Evolutionary conservation across 2,888 invertebrate genomes (phyloP), one percentile per base, ranked within the genome.

Genomic region (Operophtera brumata): DNA sequence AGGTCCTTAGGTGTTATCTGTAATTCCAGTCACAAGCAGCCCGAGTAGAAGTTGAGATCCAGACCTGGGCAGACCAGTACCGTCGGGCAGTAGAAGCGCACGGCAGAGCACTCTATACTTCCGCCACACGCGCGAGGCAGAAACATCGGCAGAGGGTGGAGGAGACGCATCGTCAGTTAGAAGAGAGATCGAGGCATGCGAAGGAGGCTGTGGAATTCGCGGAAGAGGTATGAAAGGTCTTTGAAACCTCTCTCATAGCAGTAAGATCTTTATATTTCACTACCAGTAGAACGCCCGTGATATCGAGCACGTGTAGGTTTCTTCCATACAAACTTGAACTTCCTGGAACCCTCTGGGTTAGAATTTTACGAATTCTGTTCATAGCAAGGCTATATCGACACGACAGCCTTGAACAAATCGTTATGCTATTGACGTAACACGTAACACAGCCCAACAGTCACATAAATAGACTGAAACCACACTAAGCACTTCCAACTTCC

Each of bases 51-150:
- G 80, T 82, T 0, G 93, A 94, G 65, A 92, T 95, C 25, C 93
- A 93, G 57, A 75, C 84, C n/a, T 94, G 93, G 84, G 91, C 93
- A 60, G 91, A 91, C 34, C 91, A 91, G 30, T 95, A 95, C 82
- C 86, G 92, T 4, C 86, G 91, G 52, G 93, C 94, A 0, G 86
- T 94, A 20, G 93, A 93, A 41, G 86, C 91, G 2, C 94, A 94
- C 78, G 87, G 91, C 0, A 80, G 86, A 6, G 89, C 92, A 0
- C 75, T 93, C 47, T 84, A 87, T 62, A 75, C 87, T n/a, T 90
- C 91, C 25, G 90, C 92, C 0, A 85, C 91, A 7, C 71, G 91
- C 0, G 92, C 91, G 9, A 78, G 92, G 36, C 88, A 87, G 52
- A 58, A 81, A 25, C 88, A 91, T 65, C 75, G 90, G 30, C 84